Evolutionary conservation across 1,140 invertebrate genomes (phyloP).

Genomic region (Drosophila triauraria): DNA sequence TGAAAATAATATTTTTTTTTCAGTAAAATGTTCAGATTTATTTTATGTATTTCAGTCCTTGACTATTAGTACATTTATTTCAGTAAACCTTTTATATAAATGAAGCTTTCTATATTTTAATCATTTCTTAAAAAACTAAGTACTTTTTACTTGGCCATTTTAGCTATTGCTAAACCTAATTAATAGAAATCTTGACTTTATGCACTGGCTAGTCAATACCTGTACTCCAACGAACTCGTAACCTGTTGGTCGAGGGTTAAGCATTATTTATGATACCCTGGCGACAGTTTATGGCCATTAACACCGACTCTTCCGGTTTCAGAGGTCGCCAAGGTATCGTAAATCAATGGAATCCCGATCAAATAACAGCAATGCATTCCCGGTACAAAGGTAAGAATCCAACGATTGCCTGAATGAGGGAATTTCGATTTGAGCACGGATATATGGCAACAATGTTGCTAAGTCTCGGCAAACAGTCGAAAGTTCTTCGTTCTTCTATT

Average conservation of each 20-base stretch:
- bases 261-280: constrained; percentile 41
- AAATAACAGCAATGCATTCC: constrained; percentile 22
- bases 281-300: constrained; percentile 59
- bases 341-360: constrained; percentile 68
- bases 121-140: too few species aligned
- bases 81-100: too few species aligned
- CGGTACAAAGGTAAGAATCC: constrained; percentile 40
- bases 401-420: constrained; percentile 59
- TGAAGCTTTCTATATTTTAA: too few species aligned
- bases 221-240: constrained; percentile 19
- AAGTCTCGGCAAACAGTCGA: constrained; percentile 74
- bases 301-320: constrained; percentile 48
- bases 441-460: constrained; percentile 75
- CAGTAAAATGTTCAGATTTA: too few species aligned
- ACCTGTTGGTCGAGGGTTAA: constrained; percentile 53
- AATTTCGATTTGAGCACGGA: constrained; percentile 40
- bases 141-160: too few species aligned
- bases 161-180: too few species aligned
- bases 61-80: too few species aligned
- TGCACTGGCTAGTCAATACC: background rate
- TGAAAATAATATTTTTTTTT: too few species aligned
- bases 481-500: constrained; percentile 67
- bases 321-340: constrained; percentile 41
- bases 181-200: too few species aligned
- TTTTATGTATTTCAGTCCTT: too few species aligned